Conservation (phyloP, 2,888 invertebrate species). For the Agonopterix arenella region DNA sequence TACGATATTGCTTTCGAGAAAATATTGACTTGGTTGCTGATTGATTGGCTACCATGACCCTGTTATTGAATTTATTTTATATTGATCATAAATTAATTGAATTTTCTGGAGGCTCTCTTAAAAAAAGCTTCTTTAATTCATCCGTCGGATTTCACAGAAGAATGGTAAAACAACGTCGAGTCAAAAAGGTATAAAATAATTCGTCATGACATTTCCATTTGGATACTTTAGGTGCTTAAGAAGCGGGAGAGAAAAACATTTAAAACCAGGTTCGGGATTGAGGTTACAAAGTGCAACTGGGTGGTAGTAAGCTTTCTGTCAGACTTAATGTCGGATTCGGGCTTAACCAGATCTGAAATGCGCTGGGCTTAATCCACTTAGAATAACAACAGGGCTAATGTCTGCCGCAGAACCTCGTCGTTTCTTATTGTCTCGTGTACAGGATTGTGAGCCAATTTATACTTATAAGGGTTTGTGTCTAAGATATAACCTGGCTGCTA, state of each 20-base stretch:
- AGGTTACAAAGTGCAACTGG: conserved; percentile 49
- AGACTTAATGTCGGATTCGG: conserved; percentile 60
- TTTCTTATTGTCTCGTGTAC: conserved; percentile 2
- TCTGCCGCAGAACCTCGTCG: conserved; percentile 23
- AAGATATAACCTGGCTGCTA: too few relatives aligned
- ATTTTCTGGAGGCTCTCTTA: too few relatives aligned
- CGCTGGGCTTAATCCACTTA: conserved; percentile 72
- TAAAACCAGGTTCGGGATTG: conserved; percentile 23
- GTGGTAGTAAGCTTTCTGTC: conserved; percentile 42
- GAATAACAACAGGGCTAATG: conserved; percentile 67
- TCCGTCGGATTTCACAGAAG: too few relatives aligned
- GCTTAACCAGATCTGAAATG: conserved; percentile 70
- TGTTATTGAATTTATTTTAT: neutral
- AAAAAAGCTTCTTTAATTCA: too few relatives aligned
- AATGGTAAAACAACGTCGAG: too few relatives aligned
- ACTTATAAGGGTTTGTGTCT: too few relatives aligned
- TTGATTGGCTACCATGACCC: neutral
- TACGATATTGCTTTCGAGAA: conserved; percentile 3
- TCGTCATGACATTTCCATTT: conserved; percentile 13
- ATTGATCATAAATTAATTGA: too few relatives aligned
- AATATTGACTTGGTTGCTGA: neutral
- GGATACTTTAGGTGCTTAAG: conserved; percentile 6
- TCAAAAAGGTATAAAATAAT: too few relatives aligned
- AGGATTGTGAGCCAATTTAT: conserved; percentile 1
- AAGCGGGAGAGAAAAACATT: conserved; percentile 10